Percentiles rank a stretch among this genome's conserved stretches.
Evolutionary conservation across 2,888 invertebrate species (phyloP).

Genomic region (Dione juno): DNA sequence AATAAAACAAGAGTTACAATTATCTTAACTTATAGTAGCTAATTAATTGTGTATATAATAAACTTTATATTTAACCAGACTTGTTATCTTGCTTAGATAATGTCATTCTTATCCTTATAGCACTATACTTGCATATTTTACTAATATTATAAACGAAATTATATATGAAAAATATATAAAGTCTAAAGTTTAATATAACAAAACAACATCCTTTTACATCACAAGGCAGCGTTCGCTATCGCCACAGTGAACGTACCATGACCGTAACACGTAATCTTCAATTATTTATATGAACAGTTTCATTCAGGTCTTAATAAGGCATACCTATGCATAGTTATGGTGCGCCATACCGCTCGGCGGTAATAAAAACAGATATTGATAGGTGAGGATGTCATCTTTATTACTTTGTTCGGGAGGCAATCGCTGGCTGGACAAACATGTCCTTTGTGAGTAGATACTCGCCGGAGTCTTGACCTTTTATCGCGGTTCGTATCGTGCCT

Average conservation of each 20-base stretch:
- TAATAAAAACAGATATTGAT: constrained; percentile 46
- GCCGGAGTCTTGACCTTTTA: constrained; percentile 73
- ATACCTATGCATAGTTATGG: constrained; percentile 37
- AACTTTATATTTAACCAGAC: not conserved
- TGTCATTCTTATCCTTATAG: not conserved
- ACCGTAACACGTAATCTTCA: constrained; percentile 39
- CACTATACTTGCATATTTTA: not conserved
- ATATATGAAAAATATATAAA: constrained; percentile 16
- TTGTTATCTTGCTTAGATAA: not conserved
- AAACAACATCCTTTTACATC: constrained; percentile 33
- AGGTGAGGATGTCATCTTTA: constrained; percentile 51
- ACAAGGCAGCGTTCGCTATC: constrained; percentile 33
- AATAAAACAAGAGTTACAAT: not conserved
- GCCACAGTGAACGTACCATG: constrained; percentile 29
- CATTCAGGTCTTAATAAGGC: constrained; percentile 38
- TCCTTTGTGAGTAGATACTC: constrained; percentile 69
- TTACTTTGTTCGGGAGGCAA: constrained; percentile 52
- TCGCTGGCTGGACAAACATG: constrained; percentile 60
- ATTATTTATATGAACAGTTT: constrained; percentile 40
- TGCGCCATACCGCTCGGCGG: not conserved
- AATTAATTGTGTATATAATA: not conserved
- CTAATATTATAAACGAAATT: constrained; percentile 1
- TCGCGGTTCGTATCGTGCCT: constrained; percentile 57
- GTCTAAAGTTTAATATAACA: constrained; percentile 20
- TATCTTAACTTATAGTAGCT: not conserved